These are phyloP conservation scores for Drosophila eugracilis DNA, from an alignment of 1,140 invertebrate species.

Conservation along the genomic window DNA sequence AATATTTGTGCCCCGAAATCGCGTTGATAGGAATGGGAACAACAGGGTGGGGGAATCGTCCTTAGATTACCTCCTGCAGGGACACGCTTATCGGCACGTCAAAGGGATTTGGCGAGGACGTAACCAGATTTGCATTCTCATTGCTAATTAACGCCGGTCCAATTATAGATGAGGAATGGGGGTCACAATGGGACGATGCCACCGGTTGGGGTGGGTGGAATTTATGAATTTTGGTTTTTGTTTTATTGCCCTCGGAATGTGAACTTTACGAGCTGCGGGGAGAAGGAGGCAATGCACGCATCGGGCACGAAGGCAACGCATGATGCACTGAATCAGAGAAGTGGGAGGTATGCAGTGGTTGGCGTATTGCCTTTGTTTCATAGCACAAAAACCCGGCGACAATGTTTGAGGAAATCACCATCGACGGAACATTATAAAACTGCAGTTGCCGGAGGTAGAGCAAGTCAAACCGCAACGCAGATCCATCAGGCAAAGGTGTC, in stretches of 20 bases:
- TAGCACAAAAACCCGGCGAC: conserved; percentile 37
- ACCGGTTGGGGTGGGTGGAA: conserved; percentile 22
- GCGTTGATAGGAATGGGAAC: conserved; percentile 5
- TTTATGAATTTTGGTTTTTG: conserved; percentile 40
- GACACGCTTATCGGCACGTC: conserved; percentile 52
- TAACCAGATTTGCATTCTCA: conserved; percentile 39
- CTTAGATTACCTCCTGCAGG: conserved; percentile 11
- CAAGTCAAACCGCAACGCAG: conserved; percentile 30
- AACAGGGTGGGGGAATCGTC: neutral
- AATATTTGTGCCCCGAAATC: conserved; percentile 56
- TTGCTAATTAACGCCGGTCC: conserved; percentile 23
- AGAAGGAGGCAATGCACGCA: conserved; percentile 54
- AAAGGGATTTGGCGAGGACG: conserved; percentile 47
- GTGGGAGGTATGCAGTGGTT: neutral
- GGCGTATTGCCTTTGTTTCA: conserved; percentile 60
- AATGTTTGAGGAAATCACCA: conserved; percentile 29
- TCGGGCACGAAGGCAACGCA: conserved; percentile 58
- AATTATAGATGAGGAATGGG: no score
- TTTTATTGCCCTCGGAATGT: conserved; percentile 33
- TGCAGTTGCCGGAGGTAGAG: conserved; percentile 18
- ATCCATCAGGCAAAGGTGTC: conserved; percentile 38
- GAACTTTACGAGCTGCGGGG: conserved; percentile 29
- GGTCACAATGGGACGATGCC: neutral
- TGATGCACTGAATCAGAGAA: conserved; percentile 57
- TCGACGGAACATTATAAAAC: conserved; percentile 41